These are phyloP conservation scores for Notoglanidium macrostoma DNA, from an alignment of 2,797 vertebrate species.

Conservation along the genomic window DNA sequence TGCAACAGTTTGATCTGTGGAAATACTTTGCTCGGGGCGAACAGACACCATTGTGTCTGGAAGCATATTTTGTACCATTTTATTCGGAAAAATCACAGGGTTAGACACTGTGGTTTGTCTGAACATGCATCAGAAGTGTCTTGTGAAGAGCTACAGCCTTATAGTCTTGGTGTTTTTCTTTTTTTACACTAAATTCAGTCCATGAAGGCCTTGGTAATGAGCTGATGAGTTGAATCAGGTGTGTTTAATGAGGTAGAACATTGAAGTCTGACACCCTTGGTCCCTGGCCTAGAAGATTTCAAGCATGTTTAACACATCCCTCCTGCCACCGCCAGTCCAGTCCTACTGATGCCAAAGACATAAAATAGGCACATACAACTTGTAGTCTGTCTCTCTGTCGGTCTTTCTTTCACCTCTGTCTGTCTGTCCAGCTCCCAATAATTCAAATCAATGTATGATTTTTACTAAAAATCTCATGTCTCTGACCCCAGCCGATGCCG, in stretches of 20 bases:
- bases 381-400: neutral
- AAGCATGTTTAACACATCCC: slow-evolving; percentile 29
- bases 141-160: neutral
- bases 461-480: slow-evolving; percentile 35
- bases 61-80: neutral
- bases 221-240: slow-evolving; percentile 29
- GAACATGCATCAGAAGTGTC: neutral
- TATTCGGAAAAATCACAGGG: neutral
- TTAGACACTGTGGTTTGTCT: neutral
- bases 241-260: slow-evolving; percentile 37
- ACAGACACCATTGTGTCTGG: neutral
- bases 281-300: slow-evolving; percentile 31
- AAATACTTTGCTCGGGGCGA: neutral
- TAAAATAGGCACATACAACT: neutral
- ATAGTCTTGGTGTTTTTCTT: neutral
- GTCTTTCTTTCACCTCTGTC: neutral
- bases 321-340: neutral
- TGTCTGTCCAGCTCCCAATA: neutral
- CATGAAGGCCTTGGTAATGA: slow-evolving; percentile 27
- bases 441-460: slow-evolving; percentile 27
- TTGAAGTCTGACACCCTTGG: slow-evolving; percentile 6
- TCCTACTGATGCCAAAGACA: neutral
- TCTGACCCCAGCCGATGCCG: slow-evolving; percentile 29
- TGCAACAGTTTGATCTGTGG: neutral
- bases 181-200: slow-evolving; percentile 13